Percentiles rank a stretch among this genome's conserved stretches.
phyloP scores from a whole-genome alignment of 2,797 vertebrate genomes.

The Molothrus aeneus region DNA sequence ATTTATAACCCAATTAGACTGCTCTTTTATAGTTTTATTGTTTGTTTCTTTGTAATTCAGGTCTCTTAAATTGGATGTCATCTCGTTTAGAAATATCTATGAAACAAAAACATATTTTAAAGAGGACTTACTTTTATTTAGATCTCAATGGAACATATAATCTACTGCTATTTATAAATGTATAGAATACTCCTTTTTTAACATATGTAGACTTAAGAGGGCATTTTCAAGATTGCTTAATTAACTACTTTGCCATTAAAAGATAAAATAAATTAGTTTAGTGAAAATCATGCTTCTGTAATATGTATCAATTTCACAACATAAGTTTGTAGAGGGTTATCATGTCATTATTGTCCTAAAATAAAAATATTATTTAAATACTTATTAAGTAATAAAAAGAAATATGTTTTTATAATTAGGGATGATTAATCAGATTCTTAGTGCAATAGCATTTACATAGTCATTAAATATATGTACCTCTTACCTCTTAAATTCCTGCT shows the following conservation, averaged over 20 bases:
- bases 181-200: neutral
- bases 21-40: neutral
- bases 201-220: neutral
- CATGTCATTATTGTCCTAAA: neutral
- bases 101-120: neutral
- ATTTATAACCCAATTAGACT: constrained; percentile 39
- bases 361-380: neutral
- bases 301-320: neutral
- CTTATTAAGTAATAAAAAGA: neutral
- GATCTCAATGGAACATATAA: neutral
- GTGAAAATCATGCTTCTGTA: neutral
- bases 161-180: neutral
- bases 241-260: neutral
- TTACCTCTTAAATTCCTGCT: neutral
- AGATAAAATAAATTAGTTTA: neutral
- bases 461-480: neutral
- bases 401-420: neutral
- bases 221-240: neutral
- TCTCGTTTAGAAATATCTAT: neutral
- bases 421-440: neutral
- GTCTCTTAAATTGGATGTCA: neutral
- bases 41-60: constrained; percentile 24
- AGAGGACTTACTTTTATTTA: neutral
- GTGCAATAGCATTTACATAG: neutral
- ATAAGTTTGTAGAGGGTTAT: neutral